A percentile compares a stretch with the other conserved stretches of the same genome.
Evolutionary conservation across 2,113 vertebrate species (phyloP).

Genomic region (Neodontobutis hainanensis): DNA sequence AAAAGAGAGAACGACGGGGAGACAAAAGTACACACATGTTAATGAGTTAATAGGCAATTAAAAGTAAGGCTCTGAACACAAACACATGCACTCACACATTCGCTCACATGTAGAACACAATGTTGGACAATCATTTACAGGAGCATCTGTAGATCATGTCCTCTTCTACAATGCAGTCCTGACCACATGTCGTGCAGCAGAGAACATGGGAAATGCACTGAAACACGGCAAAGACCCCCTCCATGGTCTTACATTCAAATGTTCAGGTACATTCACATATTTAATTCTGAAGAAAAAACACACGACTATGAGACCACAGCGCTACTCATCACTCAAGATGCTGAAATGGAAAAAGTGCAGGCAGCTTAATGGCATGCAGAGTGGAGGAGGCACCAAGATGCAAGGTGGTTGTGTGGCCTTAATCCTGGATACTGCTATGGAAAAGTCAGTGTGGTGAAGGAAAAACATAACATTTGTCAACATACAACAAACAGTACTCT

Average conservation of each 20-base stretch:
- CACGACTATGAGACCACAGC: constrained; percentile 55
- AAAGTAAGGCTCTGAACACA: constrained; percentile 25
- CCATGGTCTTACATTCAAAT: constrained; percentile 59
- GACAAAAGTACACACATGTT: constrained; percentile 95
- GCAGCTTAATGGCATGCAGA: constrained; percentile 71
- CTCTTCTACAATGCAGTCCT: constrained; percentile 68
- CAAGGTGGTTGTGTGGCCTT: constrained; percentile 55
- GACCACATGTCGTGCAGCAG: constrained; percentile 73
- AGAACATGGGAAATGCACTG: constrained; percentile 64
- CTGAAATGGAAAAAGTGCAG: constrained; percentile 71
- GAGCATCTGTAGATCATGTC: constrained; percentile 59
- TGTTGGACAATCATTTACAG: constrained; percentile 55
- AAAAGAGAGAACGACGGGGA: constrained; percentile 85
- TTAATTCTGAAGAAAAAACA: constrained; percentile 37
- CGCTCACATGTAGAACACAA: constrained; percentile 40
- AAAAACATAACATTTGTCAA: constrained; percentile 65
- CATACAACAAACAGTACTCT: constrained; percentile 49
- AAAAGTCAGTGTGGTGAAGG: constrained; percentile 63
- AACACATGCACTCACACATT: constrained; percentile 23
- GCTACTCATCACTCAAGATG: constrained; percentile 65
- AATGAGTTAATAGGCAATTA: constrained; percentile 83
- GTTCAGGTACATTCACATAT: constrained; percentile 60
- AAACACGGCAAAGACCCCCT: constrained; percentile 55
- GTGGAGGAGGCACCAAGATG: constrained; percentile 69
- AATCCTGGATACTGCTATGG: constrained; percentile 62